Base-by-base conservation (phyloP, 1,140 invertebrate genomes). In the Drosophila seguyi region DNA sequence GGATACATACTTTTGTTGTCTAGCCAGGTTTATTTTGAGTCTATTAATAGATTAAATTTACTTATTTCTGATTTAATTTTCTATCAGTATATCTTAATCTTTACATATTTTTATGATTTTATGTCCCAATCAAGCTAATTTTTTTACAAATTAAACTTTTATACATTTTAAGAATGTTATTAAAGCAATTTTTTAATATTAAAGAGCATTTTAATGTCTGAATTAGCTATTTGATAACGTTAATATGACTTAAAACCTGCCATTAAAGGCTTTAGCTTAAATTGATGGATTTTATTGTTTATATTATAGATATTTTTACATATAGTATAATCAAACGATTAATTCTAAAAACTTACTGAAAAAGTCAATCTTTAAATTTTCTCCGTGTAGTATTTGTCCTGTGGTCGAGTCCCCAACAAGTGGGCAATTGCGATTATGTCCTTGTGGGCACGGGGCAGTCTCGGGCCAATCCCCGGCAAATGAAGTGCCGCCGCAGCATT, bases 401-500 rank as follows among this genome's bases (percentile, higher is more conserved):
- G 62, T 25, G 66, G 61, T 48, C 48, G 16, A 18, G 41, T 56
- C 55, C 52, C 58, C 71, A 87, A 83, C 84, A 83, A 83, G 76
- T 83, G 79, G 83, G 39, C 56, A 34, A 50, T 59, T 55, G 42
- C 44, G 57, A 76, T 76, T 60, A 79, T 71, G 83, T 75, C 71
- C 50, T 57, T 58, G 67, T 57, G 42, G 65, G 44, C 66, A 48
- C 39, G 45, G 50, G 48, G 41, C 62, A 59, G 65, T 63, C 45
- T 38, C 52, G 52, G 58, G 57, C 75, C 65, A 72, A 66, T 60
- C 59, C 62, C 53, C 41, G 61, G 68, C 47, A 72, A 80, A 81
- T 86, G 76, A 86, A 86, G 83, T 87, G 82, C 39, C 47, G 42
- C 53, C 63, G 39, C 53, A 72, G 60, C 53, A 71, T 71, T 74